Evolutionary conservation across 2,888 invertebrate genomes (phyloP), one percentile per base, ranked within the genome.

Genomic region (Epicampocera succincta): DNA sequence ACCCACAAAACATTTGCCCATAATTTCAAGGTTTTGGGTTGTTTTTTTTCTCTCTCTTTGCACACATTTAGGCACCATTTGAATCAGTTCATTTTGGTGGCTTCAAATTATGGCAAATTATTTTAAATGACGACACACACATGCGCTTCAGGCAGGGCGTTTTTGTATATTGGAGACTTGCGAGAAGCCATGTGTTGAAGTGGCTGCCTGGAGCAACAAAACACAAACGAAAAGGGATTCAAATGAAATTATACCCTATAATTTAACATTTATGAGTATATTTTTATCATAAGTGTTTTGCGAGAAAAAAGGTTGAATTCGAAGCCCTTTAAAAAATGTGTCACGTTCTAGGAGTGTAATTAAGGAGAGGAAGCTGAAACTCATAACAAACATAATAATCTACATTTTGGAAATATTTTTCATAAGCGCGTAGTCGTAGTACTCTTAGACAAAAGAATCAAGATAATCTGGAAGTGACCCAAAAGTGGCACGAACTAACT

Each of bases 81-180:
- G 61, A 80, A 74, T 50, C 65, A 38, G 75, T 65, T 80, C 80
- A 80, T 65, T 80, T 80, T 81, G 81, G 81, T 81, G 81, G 81
- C 81, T 77, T 58, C 86, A 89, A 89, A 90, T 90, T 90, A 90
- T 87, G 87, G 87, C 87, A 89, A 90, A 90, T 90, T 90, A 90
- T 87, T 88, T 90, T 90, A 90, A 90, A 90, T 89, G 89, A 89
- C 87, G 89, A 87, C 87, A 84, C 81, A 85, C 84, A 84, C 78
- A 71, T 60, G 61, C 13, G 44, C n/a, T 60, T 40, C 66, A 42
- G 48, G 44, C 33, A 19, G 46, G 60, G 48, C 56, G 61, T 56
- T 52, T 77, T 29, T 54, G 9, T 13, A 19, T 66, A 38, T 33
- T 12, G 21, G 25, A 5, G 61, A 19, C 25, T 38, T 71, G 65